Base-by-base conservation (phyloP, 2,888 invertebrate species). In the Cancer borealis region DNA sequence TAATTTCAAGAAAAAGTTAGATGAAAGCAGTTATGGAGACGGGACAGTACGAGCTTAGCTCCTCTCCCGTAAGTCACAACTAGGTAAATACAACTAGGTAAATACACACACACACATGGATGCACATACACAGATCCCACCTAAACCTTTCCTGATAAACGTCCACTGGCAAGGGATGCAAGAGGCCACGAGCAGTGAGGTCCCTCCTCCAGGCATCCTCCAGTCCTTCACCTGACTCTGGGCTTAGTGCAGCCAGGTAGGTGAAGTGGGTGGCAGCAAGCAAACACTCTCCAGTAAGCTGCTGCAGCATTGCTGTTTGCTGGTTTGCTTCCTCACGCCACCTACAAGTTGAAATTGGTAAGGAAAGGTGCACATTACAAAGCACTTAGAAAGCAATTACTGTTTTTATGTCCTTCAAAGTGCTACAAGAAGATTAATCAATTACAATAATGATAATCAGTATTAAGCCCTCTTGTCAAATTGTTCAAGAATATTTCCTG, bases 201-300 rank as follows among this genome's bases (percentile, higher is more conserved):
- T 94, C 94, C 12, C 46, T 92, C 79, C 73, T 46, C 94, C 94
- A 94, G 47, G 79, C 46, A 4, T 54, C 39, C 30, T 46, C 60
- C 66, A 91, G 17, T 5, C 45, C 84, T 5, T 73, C 26, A 12
- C 94, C 91, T 26, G n/a, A 5, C 26, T 26, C 84, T 2, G 95
- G 93, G 12, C 92, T 73, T 8, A 94, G 90, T n/a, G 92, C 46
- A 21, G 94, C 84, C 49, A 94, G 92, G 88, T 95, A 95, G 45
- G 91, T 93, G 45, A 90, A 46, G 8, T 73, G 26, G 2, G 94
- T 91, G 45, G 94, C 95, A 49, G 95, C 84, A 92, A 95, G 88
- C 49, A 95, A 92, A 30, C 93, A 94, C 73, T 95, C 60, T 5
- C 92, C 93, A 21, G 92, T 45, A 47, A 95, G n/a, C 73, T 90